Evolutionary conservation across 2,113 vertebrate genomes (phyloP).

Genomic region (Plecturocebus donacophilus): DNA sequence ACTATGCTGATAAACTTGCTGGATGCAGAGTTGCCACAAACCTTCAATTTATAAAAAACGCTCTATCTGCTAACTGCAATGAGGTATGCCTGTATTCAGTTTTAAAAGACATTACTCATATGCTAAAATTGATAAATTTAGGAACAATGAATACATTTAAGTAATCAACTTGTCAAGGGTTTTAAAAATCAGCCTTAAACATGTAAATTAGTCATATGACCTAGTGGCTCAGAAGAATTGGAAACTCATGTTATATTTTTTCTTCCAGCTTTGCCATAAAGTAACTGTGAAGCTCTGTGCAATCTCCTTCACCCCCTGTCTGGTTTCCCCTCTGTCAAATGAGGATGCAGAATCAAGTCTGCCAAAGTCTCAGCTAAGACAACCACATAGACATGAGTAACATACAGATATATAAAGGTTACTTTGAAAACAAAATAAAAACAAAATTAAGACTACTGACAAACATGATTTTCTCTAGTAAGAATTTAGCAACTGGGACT

Average conservation of each 20-base stretch:
- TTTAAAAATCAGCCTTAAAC: constrained; percentile 31
- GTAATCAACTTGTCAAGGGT: background rate
- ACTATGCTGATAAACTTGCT: background rate
- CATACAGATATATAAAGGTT: background rate
- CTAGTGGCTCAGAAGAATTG: background rate
- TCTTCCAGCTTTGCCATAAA: background rate
- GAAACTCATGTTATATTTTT: background rate
- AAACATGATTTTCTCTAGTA: constrained; percentile 12
- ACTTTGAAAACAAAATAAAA: constrained; percentile 36
- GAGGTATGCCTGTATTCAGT: background rate
- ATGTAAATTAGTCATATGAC: constrained; percentile 11
- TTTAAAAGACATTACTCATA: background rate
- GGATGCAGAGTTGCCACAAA: background rate
- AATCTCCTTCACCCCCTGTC: background rate
- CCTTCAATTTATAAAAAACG: background rate
- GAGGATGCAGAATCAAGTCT: background rate
- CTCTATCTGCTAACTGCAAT: background rate
- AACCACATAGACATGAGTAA: background rate
- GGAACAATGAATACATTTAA: background rate
- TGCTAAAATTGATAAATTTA: background rate
- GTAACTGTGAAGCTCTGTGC: background rate
- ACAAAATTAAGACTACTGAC: background rate
- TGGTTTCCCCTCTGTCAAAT: background rate
- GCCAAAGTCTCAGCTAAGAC: background rate
- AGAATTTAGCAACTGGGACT: constrained; percentile 19